Percentiles rank a stretch among this genome's conserved stretches.
phyloP scores from a whole-genome alignment of 2,888 invertebrate genomes.

The Heliconius sara region DNA sequence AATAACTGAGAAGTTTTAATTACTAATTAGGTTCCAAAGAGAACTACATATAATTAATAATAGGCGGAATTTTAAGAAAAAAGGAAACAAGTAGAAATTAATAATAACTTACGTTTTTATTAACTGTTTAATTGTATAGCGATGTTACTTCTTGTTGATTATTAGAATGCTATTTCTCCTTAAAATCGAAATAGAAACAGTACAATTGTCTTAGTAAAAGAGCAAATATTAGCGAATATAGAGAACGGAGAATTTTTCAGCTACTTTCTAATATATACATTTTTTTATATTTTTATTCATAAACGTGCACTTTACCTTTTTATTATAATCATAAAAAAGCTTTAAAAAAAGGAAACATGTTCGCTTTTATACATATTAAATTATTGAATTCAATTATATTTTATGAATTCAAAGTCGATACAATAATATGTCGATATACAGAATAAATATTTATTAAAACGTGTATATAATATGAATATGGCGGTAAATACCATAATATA shows the following conservation, averaged over 20 bases:
- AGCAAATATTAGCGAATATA: neutral
- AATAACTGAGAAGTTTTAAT: constrained; percentile 24
- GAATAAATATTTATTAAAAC: constrained; percentile 6
- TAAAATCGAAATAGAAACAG: no score
- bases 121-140: constrained; percentile 3
- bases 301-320: constrained; percentile 5
- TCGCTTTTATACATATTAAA: constrained; percentile 15
- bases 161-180: no score
- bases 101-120: constrained; percentile 4
- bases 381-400: constrained; percentile 23
- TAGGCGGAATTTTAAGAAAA: neutral
- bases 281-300: neutral
- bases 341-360: constrained; percentile 11
- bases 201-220: neutral
- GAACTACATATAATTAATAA: constrained; percentile 1
- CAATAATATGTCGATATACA: neutral
- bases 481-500: constrained; percentile 9
- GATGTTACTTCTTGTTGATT: neutral
- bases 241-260: neutral
- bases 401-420: constrained; percentile 9
- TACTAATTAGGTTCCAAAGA: constrained; percentile 1
- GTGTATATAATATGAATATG: neutral
- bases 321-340: constrained; percentile 12
- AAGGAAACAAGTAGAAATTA: neutral
- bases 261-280: neutral